Percentiles rank a stretch among this genome's conserved stretches.
Evolutionary conservation across 1,140 invertebrate species (phyloP).

Genomic region (Eueides isabella): DNA sequence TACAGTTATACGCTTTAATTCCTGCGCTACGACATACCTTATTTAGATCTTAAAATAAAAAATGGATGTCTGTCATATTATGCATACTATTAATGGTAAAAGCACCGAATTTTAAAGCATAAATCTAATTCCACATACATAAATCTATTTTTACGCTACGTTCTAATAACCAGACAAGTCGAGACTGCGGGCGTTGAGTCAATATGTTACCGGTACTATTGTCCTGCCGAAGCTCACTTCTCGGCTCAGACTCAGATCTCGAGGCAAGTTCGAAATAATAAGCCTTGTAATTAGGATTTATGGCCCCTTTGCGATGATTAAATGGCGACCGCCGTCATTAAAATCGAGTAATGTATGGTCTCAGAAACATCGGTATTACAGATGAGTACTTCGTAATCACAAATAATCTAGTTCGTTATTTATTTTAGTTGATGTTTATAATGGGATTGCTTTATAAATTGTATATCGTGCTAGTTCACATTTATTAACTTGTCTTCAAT

Average conservation of each 20-base stretch:
- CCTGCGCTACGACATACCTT: too few species aligned
- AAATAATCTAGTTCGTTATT: constrained; percentile 39
- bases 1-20: too few species aligned
- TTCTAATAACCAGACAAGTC: constrained; percentile 34
- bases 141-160: background rate
- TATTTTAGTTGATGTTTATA: constrained; percentile 20
- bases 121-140: constrained; percentile 14
- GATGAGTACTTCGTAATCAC: constrained; percentile 48
- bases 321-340: constrained; percentile 61
- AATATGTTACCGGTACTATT: constrained; percentile 61
- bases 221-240: constrained; percentile 49
- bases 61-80: too few species aligned
- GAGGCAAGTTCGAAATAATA: constrained; percentile 68
- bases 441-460: constrained; percentile 17
- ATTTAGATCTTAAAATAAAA: too few species aligned
- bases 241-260: constrained; percentile 51
- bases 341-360: constrained; percentile 54
- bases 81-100: background rate
- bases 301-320: constrained; percentile 70
- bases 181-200: constrained; percentile 44
- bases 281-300: constrained; percentile 74
- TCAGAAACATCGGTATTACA: constrained; percentile 49
- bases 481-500: background rate
- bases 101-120: background rate
- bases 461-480: background rate